Evolutionary conservation across 2,113 vertebrate genomes (phyloP), one percentile per base, ranked within the genome.

Genomic region (Gobio gobio): DNA sequence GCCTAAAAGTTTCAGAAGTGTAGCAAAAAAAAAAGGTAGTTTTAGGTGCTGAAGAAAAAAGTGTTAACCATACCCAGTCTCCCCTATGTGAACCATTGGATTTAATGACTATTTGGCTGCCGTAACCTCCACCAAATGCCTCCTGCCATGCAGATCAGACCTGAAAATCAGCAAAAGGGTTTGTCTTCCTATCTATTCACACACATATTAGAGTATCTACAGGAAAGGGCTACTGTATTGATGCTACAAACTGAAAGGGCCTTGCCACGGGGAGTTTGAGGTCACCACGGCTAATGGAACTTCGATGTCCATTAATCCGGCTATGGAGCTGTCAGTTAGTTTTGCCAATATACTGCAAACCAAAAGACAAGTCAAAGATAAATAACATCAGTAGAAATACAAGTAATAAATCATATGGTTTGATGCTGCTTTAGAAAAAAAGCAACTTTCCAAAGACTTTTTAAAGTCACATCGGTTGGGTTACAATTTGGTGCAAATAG

Each of bases 221-320:
- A 24, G 22, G 36, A 74, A 74, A 74, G 43, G 40, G n/a, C 33
- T 40, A 45, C 70, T 47, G 9, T 47, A 24, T 47, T 74, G 70
- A 74, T 24, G 43, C 70, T 22, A 47, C 33, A 26, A 10, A 20
- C 43, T 24, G 7, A 43, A 74, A 47, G 70, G 8, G 36, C 36
- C 18, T n/a, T 33, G 70, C 22, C 70, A 47, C 70, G 3, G 40
- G 18, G 36, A 33, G 20, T 47, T 47, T 74, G 70, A 74, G 70
- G 70, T 74, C 70, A 74, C 36, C 43, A 24, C 36, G 18, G 70
- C 70, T 47, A 74, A 74, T 74, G 70, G 43, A 20, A 74, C 9
- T 74, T 74, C 70, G n/a, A 47, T 74, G 70, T 47, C 43, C 70
- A 74, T 74, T 74, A 74, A 74, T 74, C 70, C 64, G 2, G 24